Evolutionary conservation across 2,113 vertebrate genomes (phyloP), one percentile per base, ranked within the genome.

Genomic region (Paedocypris sp.): DNA sequence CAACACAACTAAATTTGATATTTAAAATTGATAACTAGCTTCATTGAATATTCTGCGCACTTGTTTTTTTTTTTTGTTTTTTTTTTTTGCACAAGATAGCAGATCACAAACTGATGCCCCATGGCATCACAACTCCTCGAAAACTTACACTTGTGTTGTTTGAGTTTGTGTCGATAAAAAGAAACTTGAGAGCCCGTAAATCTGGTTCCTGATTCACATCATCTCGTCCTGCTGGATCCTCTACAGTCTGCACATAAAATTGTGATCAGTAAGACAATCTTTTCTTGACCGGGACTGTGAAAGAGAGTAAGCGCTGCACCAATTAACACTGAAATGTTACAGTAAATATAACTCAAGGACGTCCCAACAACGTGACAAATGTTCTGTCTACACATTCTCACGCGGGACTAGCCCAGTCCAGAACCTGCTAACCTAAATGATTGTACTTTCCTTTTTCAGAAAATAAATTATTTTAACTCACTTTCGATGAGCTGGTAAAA

Each of bases 311-410:
- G 4, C 6, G 18, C 12, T 8, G 15, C 61, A 31, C 39, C 47
- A 48, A 50, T 36, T 43, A 48, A 67, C 63, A 75, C 15, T 61
- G 60, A 57, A 52, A 60, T 60, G 79, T 77, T 77, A n/a, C n/a
- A n/a, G n/a, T n/a, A 80, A 75, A 77, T 78, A 75, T 80, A 80
- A 74, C 77, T 43, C 78, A 80, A 81, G 75, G 78, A 68, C 78
- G 73, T 51, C 64, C 47, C 48, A 63, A 53, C 28, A 10, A 13
- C 7, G 2, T 36, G 7, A 47, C 45, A 29, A 10, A 29, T 3
- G 15, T 18, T 48, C 13, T 29, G 46, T 48, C 25, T 48, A 11
- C 39, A 42, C 39, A 42, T 42, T 42, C 18, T 18, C 39, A 42
- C 16, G 18, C 9, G 39, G n/a, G 3, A 42, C 39, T n/a, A n/a